Base-by-base conservation (phyloP, 2,797 vertebrate species). In the Siniperca obscura region DNA sequence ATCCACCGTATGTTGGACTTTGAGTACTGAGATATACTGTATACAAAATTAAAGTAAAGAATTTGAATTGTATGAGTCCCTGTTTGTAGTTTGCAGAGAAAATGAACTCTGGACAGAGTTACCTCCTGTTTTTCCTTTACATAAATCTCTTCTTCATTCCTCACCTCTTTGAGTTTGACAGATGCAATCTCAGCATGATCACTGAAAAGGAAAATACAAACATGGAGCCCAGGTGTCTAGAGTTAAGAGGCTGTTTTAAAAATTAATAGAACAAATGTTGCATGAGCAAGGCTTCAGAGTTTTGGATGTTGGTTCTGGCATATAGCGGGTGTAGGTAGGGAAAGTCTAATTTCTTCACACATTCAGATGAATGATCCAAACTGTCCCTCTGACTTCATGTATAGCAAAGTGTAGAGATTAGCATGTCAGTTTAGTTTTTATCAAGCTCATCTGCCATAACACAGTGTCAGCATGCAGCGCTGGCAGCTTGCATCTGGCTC, bases 241-340 rank as follows among this genome's bases (percentile, higher is more conserved):
- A 85, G 73, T 84, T 67, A 70, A 70, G 62, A 79, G 27, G 70
- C 65, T 36, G 61, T 77, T 91, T 89, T 11, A 87, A 86, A 87
- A 85, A 86, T 83, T 52, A 79, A 87, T 74, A 69, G 74, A 87
- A 87, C 84, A 89, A 88, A 81, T 80, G 88, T 82, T 80, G 72
- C 76, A 30, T 53, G 61, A 86, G 77, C 17, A 68, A 77, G 46
- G 50, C 85, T 78, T 52, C 38, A n/a, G 70, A 78, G 65, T 69
- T 86, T 73, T 22, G 19, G 30, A 60, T 72, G 38, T 38, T 60
- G 50, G 27, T n/a, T 62, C 67, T 69, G 25, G 68, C 40, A 40
- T 2, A 66, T 2, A 66, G 42, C 8, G 13, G 36, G 13, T n/a
- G 62, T 42, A 42, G 57, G 34, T 16, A 68, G 27, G 22, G 27